A percentile compares a stretch with the other conserved stretches of the same genome.
phyloP scores from a whole-genome alignment of 2,113 vertebrate species.

The Elaphurus davidianus region DNA sequence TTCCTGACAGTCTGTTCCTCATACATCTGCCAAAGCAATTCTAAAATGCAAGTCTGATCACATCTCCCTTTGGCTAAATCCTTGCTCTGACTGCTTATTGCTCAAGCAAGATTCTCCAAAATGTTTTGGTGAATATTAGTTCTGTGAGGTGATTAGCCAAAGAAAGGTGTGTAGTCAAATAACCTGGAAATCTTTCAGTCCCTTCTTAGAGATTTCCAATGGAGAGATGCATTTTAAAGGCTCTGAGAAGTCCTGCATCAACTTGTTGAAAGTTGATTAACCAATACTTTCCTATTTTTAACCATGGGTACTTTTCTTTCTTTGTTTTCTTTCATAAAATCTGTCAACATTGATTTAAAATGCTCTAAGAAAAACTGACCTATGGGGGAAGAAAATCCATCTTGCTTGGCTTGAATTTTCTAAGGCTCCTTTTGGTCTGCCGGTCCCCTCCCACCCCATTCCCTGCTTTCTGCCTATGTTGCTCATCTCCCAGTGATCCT shows the following conservation, averaged over 20 bases:
- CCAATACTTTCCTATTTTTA: background rate
- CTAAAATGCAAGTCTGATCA: conserved; percentile 44
- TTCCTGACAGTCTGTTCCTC: background rate
- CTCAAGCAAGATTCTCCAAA: background rate
- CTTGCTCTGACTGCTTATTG: background rate
- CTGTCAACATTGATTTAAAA: background rate
- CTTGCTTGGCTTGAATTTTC: background rate
- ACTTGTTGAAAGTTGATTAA: background rate
- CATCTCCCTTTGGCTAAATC: background rate
- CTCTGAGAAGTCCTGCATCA: background rate
- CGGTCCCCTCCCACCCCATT: background rate
- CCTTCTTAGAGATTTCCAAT: background rate
- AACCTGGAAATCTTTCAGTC: background rate
- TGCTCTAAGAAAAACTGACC: background rate
- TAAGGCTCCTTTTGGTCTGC: background rate
- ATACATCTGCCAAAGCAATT: background rate
- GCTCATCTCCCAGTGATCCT: background rate
- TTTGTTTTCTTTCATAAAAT: background rate
- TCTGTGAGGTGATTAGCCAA: background rate
- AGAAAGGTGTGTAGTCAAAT: background rate
- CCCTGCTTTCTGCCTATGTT: background rate
- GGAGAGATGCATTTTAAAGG: background rate
- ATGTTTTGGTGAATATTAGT: background rate
- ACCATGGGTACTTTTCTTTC: background rate
- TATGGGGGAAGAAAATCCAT: background rate